Percentiles rank a stretch among this genome's conserved stretches.
Conservation (phyloP, 2,113 vertebrate species). For the Aepyceros melampus region DNA sequence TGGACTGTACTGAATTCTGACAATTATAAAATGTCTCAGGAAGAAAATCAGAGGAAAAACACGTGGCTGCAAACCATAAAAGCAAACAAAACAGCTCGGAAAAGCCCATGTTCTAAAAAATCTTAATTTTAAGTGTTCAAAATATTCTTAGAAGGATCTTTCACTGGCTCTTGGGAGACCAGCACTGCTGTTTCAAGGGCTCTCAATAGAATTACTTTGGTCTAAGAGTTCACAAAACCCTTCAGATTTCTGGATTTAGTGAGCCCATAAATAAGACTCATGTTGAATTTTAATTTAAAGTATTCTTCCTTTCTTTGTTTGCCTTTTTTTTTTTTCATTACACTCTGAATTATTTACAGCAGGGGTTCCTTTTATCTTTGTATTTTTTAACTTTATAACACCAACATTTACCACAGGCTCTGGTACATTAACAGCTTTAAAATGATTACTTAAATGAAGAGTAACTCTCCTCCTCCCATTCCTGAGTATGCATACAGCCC, state of each 20-base stretch:
- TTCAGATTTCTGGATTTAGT: constrained; percentile 47
- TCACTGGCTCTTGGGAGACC: not conserved
- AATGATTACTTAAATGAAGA: not conserved
- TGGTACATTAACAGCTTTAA: not conserved
- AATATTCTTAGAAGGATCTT: not conserved
- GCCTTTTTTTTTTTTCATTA: not conserved
- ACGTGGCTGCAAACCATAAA: not conserved
- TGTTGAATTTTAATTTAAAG: constrained; percentile 39
- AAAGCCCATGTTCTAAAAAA: not conserved
- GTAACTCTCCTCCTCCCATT: not conserved
- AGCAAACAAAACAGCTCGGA: not conserved
- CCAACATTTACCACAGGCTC: not conserved
- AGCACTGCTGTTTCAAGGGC: not conserved
- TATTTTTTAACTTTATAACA: constrained; percentile 7
- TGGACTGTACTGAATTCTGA: not conserved
- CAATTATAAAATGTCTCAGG: not conserved
- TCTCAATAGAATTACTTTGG: not conserved
- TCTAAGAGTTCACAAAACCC: not conserved
- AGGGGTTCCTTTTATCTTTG: not conserved
- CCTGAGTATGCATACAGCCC: not conserved
- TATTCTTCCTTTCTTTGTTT: constrained; percentile 6
- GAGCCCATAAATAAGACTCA: constrained; percentile 38
- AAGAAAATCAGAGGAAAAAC: not conserved
- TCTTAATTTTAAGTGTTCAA: constrained; percentile 3
- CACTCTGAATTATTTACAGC: not conserved